Conservation (phyloP, 30 jellyfish, hydroid and myxozoan genomes). For the Aurelia sp. region DNA sequence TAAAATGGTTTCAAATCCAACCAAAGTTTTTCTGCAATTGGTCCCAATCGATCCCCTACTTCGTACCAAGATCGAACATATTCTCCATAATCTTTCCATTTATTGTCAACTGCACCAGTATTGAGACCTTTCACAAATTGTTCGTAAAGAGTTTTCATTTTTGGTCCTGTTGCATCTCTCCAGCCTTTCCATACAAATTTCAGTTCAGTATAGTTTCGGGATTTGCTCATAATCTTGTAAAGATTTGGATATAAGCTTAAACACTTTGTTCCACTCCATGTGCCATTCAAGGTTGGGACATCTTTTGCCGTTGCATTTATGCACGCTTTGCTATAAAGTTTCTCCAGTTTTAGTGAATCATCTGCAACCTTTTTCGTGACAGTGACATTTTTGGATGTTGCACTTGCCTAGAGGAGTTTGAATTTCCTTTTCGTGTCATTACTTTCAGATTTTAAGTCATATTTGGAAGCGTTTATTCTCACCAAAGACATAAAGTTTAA, state of each 20-base stretch:
- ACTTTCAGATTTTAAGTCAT: conserved; percentile 32
- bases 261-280: conserved; percentile 51
- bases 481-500: conserved; percentile 39
- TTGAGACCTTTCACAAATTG: conserved; percentile 70
- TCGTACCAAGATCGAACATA: conserved; percentile 89
- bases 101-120: conserved; percentile 89
- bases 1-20: conserved; percentile 93
- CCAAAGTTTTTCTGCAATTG: conserved; percentile 86
- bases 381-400: conserved; percentile 58
- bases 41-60: conserved; percentile 70
- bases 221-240: conserved; percentile 56
- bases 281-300: conserved; percentile 65
- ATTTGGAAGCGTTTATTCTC: conserved; percentile 70
- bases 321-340: conserved; percentile 81
- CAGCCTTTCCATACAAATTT: conserved; percentile 93
- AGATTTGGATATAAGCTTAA: conserved; percentile 79
- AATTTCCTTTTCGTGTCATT: conserved; percentile 75
- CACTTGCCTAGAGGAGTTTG: conserved; percentile 53
- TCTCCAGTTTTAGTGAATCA: conserved; percentile 66
- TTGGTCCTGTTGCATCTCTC: conserved; percentile 92
- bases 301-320: conserved; percentile 64
- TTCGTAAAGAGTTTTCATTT: conserved; percentile 62
- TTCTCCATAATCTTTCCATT: conserved; percentile 86
- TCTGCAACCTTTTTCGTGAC: conserved; percentile 43
- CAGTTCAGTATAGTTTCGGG: conserved; percentile 79